Base-by-base conservation (phyloP, 2,888 invertebrate species). In the Caenorhabditis sp. region DNA sequence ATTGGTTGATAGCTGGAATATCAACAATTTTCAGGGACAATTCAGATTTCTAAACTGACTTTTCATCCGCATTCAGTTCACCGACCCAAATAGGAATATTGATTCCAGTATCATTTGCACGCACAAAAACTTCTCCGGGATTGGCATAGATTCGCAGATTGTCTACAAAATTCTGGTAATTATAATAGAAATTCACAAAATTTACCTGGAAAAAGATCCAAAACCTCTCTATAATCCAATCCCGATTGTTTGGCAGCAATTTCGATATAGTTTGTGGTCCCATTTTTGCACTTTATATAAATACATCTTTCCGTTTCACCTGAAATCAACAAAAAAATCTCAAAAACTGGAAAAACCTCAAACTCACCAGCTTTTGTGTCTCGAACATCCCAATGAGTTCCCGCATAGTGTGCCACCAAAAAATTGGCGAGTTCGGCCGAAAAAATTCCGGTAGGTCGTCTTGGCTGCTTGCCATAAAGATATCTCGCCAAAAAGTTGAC, bases 401-500 rank as follows among this genome's bases (percentile, higher is more conserved):
- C 67, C 12, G 65, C 62, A 43, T 67, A 72, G 17, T 70, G 68
- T 1, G 61, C 26, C 6, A 77, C 62, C 23, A 79, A 67, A 24
- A 43, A 64, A 26, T 79, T 79, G 5, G 68, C 79, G 23, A 79
- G 71, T 24, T 79, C 77, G 10, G 74, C 73, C 12, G 62, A 58
- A 58, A 79, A 77, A 12, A 77, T 75, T 49, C 77, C 71, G 1
- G 65, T 66, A 62, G 75, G 69, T 59, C 80, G 59, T 54, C 80
- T 63, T 23, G 80, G 78, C 21, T 71, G 49, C n/a, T 68, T 63
- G 19, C 70, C 68, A 51, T 66, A 64, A 26, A 76, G 43, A 51
- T 66, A 76, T 12, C 71, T 37, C 55, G 65, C 69, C 23, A 81
- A 31, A 58, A 75, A 81, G 64, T 78, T 78, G 60, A 78, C 80